phyloP scores from a whole-genome alignment of 92 coral and sea anemone species.

The Actinostola sp. region DNA sequence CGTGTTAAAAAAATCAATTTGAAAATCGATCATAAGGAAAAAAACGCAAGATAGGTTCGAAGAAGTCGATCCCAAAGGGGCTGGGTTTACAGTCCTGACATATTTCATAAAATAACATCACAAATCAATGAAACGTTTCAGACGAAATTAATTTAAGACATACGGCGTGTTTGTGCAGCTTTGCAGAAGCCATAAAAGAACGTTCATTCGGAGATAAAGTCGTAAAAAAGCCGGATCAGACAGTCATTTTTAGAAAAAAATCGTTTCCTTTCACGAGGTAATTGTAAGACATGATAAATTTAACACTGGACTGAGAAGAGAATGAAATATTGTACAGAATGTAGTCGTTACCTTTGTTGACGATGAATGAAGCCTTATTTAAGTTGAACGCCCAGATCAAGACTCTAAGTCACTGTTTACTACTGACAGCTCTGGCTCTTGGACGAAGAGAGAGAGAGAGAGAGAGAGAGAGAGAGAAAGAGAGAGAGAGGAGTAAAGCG shows the following conservation, averaged over 20 bases:
- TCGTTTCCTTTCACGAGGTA: not conserved
- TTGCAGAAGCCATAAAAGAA: too few species aligned
- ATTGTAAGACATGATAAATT: not conserved
- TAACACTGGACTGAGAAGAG: not conserved
- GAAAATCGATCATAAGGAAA: too few species aligned
- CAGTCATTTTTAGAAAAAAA: not conserved
- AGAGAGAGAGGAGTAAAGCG: too few species aligned
- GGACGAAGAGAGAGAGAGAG: not conserved
- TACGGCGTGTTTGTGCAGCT: too few species aligned
- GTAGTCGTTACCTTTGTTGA: not conserved
- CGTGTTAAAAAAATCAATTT: too few species aligned
- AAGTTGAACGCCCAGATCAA: slow-evolving; percentile 1
- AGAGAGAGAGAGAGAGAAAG: too few species aligned
- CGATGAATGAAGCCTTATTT: not conserved
- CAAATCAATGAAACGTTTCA: not conserved
- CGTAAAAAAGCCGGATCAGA: too few species aligned
- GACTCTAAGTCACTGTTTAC: not conserved
- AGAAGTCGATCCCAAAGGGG: not conserved
- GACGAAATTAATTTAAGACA: not conserved
- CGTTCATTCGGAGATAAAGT: too few species aligned
- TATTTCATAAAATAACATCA: not conserved
- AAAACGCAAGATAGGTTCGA: too few species aligned
- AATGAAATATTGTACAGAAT: not conserved
- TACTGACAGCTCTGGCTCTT: not conserved
- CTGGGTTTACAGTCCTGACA: not conserved